phyloP scores from a whole-genome alignment of 2,888 invertebrate genomes.

The Campaea margaritaria region DNA sequence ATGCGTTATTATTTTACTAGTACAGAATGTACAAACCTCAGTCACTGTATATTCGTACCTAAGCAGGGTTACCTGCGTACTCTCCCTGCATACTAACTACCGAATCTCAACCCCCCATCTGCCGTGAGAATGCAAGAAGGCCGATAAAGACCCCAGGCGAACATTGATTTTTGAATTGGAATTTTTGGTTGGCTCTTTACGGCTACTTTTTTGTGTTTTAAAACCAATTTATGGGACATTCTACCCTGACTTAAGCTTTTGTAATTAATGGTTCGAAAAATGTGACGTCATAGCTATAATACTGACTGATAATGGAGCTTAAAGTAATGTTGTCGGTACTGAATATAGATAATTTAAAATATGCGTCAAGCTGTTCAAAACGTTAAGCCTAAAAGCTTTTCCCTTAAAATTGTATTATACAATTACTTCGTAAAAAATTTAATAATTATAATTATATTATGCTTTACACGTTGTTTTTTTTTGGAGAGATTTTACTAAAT shows the following conservation, averaged over 20 bases:
- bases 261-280: not conserved
- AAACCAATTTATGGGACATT: slow-evolving; percentile 31
- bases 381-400: no score
- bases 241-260: slow-evolving; percentile 10
- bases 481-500: no score
- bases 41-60: slow-evolving; percentile 17
- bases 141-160: slow-evolving; percentile 63
- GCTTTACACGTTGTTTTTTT: no score
- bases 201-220: slow-evolving; percentile 37
- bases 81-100: slow-evolving; percentile 73
- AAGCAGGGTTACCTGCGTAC: slow-evolving; percentile 48
- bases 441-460: no score
- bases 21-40: not conserved
- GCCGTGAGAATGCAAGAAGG: slow-evolving; percentile 58
- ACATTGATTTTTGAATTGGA: slow-evolving; percentile 64
- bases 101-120: slow-evolving; percentile 77
- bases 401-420: no score
- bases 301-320: not conserved
- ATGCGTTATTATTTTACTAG: no score
- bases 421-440: no score
- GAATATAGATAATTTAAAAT: no score
- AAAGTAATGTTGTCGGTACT: no score
- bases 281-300: not conserved
- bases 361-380: no score
- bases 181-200: slow-evolving; percentile 24